Percentiles rank a stretch among this genome's conserved stretches.
Conservation (phyloP, 1,140 invertebrate species). For the Papilio aristodemus region DNA sequence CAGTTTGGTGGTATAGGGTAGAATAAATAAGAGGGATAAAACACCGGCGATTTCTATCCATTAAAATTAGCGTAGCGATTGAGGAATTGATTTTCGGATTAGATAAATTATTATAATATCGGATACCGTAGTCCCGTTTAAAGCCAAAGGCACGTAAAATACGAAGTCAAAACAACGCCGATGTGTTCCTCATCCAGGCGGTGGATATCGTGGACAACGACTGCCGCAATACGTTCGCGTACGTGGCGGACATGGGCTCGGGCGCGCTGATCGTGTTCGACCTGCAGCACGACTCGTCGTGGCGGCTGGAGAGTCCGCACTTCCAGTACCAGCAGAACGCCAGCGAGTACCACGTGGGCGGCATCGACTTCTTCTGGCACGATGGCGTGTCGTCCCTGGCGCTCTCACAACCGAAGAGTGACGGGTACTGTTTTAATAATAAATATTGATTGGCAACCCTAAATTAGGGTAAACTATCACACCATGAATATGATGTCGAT, state of each 20-base stretch:
- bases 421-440: conserved; percentile 64
- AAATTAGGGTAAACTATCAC: too few relatives aligned
- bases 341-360: conserved; percentile 84
- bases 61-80: too few relatives aligned
- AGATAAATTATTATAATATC: too few relatives aligned
- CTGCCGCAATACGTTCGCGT: conserved; percentile 86
- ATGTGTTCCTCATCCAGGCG: conserved; percentile 55
- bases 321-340: conserved; percentile 89
- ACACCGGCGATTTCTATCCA: too few relatives aligned
- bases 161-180: too few relatives aligned
- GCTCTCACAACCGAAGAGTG: conserved; percentile 72
- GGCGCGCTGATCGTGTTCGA: conserved; percentile 88
- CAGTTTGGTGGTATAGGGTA: too few relatives aligned
- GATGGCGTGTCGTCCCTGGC: conserved; percentile 86
- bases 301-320: conserved; percentile 87
- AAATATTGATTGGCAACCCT: too few relatives aligned
- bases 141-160: too few relatives aligned
- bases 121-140: too few relatives aligned
- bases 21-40: too few relatives aligned
- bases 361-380: conserved; percentile 87
- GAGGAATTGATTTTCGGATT: too few relatives aligned
- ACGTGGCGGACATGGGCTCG: conserved; percentile 86
- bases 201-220: conserved; percentile 82
- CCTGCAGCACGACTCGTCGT: conserved; percentile 84
- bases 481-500: too few relatives aligned